Base-by-base conservation (phyloP, 2,797 vertebrate genomes). In the Ceryle rudis region DNA sequence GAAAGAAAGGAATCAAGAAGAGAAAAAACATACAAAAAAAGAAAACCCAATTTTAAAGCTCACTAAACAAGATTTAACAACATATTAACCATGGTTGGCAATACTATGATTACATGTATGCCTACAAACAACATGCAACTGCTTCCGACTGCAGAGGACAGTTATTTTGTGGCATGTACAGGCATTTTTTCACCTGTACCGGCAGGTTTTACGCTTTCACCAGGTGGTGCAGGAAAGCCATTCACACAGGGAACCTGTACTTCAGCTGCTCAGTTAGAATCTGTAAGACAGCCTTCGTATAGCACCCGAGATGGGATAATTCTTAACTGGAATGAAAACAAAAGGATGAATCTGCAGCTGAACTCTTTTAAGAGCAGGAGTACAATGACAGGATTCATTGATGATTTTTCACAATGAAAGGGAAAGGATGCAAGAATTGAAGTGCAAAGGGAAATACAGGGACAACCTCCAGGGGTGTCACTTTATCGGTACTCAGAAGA, bases 241-340 rank as follows among this genome's bases (percentile, higher is more conserved):
- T 75, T 94, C 79, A 61, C 95, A 88, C 57, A 70, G 70, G 73
- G 73, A 94, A 90, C 88, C 86, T 85, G 87, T 71, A 81, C 73
- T 86, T 93, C 95, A 95, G 87, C 49, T 91, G 80, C 19, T 95
- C 93, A 89, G 67, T 80, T 72, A 79, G 70, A 93, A 95, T 75
- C 88, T 77, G 46, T 55, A 52, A 74, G 87, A 94, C 91, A 95
- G 83, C 47, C 60, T 89, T 73, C 0, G 0, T 51, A 81, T 10
- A 79, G 86, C 37, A 90, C 77, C 69, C 72, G 86, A 92, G 85
- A 67, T 37, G 62, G 5, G 33, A 44, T 64, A 81, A 41, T 44
- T 86, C 86, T 92, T 55, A 86, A 92, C 62, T 58, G 35, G 70
- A 89, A 85, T 73, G 86, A 86, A 62, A 95, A 92, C n/a, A 72